Percentiles rank a stretch among this genome's conserved stretches.
Evolutionary conservation across 2,797 vertebrate species (phyloP).

Genomic region (Manis javanica): DNA sequence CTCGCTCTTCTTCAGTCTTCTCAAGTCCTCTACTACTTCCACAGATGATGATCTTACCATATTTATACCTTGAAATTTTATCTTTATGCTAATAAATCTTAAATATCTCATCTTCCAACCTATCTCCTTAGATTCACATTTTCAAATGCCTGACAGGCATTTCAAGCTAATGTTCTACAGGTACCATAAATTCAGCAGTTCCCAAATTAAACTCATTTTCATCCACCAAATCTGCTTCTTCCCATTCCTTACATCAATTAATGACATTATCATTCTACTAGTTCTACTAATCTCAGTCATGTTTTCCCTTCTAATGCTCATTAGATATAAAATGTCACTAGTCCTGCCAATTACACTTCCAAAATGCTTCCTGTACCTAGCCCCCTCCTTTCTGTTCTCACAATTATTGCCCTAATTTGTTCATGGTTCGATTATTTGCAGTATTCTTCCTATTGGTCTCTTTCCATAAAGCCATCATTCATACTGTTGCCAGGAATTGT

Average conservation of each 20-base stretch:
- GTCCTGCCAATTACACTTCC: background rate
- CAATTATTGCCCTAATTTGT: background rate
- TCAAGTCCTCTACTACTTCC: background rate
- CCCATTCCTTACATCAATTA: background rate
- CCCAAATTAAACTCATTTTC: constrained; percentile 39
- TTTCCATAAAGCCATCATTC: background rate
- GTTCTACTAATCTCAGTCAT: background rate
- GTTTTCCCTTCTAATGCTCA: background rate
- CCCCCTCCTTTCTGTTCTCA: background rate
- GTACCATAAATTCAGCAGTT: background rate
- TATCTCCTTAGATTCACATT: constrained; percentile 31
- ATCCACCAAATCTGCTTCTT: constrained; percentile 37
- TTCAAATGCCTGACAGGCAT: constrained; percentile 14
- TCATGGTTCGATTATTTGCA: background rate
- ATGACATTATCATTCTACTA: constrained; percentile 5
- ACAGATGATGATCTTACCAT: background rate
- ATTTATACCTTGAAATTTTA: background rate
- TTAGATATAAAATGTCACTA: background rate
- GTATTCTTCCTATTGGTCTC: background rate
- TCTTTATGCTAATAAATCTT: constrained; percentile 49
- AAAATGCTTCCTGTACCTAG: background rate
- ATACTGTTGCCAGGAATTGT: background rate
- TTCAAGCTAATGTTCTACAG: constrained; percentile 30
- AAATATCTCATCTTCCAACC: background rate
- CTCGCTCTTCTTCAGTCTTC: background rate